Evolutionary conservation across 2,113 vertebrate genomes (phyloP).

Genomic region (Paradisaea rubra): DNA sequence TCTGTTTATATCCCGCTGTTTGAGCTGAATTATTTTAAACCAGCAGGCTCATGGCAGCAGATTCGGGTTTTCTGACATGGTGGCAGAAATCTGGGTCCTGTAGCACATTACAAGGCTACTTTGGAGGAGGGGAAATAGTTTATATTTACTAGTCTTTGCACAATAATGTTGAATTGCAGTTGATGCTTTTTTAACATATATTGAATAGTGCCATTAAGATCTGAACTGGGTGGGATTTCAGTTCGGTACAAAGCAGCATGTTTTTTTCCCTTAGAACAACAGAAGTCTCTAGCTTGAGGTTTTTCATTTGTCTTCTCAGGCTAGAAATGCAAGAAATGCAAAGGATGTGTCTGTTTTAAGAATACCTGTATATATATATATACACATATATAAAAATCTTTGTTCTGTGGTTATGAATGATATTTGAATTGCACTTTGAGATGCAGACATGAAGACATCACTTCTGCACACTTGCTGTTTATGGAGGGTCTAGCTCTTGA

Average conservation of each 20-base stretch:
- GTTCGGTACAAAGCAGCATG: background rate
- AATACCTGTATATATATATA: background rate
- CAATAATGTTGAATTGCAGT: background rate
- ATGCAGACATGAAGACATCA: background rate
- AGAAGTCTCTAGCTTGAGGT: background rate
- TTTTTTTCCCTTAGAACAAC: background rate
- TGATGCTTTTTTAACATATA: background rate
- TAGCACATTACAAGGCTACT: background rate
- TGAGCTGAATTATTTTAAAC: conserved; percentile 22
- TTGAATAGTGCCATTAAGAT: background rate
- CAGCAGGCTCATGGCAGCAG: background rate
- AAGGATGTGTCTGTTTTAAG: background rate
- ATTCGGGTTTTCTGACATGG: background rate
- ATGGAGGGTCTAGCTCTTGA: background rate
- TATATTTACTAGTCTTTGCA: background rate
- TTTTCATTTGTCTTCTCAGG: background rate
- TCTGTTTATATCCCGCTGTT: background rate
- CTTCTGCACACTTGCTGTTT: background rate
- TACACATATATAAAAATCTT: background rate
- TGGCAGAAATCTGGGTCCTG: background rate
- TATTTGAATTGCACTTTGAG: background rate
- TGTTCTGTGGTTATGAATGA: background rate
- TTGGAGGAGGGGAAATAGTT: background rate
- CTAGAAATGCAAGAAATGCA: background rate
- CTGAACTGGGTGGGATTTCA: background rate